Conservation (phyloP, 2,113 vertebrate species). For the Rhinopomastus cyanomelas region DNA sequence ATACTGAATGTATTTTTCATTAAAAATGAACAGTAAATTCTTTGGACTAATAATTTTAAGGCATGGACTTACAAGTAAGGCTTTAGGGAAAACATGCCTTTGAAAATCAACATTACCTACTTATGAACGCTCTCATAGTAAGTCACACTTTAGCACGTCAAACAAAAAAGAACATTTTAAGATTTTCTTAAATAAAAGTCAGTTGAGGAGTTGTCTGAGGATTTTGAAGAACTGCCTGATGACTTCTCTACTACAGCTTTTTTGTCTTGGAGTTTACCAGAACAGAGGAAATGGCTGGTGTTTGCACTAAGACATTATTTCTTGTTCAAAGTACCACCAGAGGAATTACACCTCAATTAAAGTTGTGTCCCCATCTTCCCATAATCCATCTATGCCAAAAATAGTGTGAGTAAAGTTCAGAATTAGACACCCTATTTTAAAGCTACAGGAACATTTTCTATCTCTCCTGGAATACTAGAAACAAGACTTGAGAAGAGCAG, state of each 20-base stretch:
- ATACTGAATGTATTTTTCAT: neutral
- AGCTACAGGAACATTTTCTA: neutral
- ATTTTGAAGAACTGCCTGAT: neutral
- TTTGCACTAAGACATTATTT: neutral
- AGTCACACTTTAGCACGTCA: neutral
- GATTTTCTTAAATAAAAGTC: too few relatives aligned
- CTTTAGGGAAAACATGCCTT: accelerated
- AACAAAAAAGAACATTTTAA: neutral
- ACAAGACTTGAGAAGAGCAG: neutral
- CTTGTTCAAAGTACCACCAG: neutral
- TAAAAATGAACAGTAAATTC: neutral
- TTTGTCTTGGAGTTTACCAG: neutral
- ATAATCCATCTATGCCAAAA: neutral
- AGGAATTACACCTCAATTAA: neutral
- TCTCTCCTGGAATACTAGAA: neutral
- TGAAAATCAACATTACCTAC: neutral
- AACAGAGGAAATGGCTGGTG: neutral
- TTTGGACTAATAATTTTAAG: neutral
- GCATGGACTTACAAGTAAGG: too few relatives aligned
- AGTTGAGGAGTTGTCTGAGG: too few relatives aligned
- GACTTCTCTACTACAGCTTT: neutral
- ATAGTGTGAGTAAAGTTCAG: neutral
- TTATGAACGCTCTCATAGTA: neutral
- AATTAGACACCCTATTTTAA: neutral
- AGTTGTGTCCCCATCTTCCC: neutral